A percentile compares a stretch with the other conserved stretches of the same genome.
phyloP scores from a whole-genome alignment of 2,797 vertebrate species.

The Characodon lateralis region DNA sequence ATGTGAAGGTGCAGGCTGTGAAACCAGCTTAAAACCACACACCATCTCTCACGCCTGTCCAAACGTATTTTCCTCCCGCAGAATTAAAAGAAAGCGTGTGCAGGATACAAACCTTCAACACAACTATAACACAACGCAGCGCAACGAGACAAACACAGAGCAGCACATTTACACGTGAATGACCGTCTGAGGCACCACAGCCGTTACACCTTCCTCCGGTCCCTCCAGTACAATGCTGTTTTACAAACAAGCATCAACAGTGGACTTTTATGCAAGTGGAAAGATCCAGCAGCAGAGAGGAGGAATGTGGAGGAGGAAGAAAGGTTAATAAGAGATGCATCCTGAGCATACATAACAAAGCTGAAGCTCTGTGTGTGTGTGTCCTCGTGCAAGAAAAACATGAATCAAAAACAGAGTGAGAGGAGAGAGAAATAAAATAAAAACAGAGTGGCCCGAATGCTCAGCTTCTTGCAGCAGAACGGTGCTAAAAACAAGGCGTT shows the following conservation, averaged over 20 bases:
- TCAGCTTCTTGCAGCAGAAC: constrained; percentile 44
- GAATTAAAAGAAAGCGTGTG: constrained; percentile 6
- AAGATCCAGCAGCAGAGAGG: constrained; percentile 13
- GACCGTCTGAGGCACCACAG: constrained; percentile 6
- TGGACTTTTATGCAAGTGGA: constrained; percentile 24
- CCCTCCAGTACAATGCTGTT: constrained; percentile 12
- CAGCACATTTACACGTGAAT: background rate
- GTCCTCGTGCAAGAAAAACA: background rate
- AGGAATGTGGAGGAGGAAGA: constrained; percentile 15
- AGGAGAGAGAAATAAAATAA: constrained; percentile 19
- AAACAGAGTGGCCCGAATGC: constrained; percentile 56
- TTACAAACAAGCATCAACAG: constrained; percentile 28
- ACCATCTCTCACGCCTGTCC: constrained; percentile 19
- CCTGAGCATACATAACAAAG: constrained; percentile 46
- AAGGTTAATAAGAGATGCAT: constrained; percentile 29
- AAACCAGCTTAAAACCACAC: constrained; percentile 35
- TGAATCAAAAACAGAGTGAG: constrained; percentile 34
- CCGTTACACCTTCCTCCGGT: constrained; percentile 11
- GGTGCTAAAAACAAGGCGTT: constrained; percentile 50
- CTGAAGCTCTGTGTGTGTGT: constrained; percentile 6
- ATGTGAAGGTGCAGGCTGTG: constrained; percentile 61
- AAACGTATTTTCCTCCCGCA: constrained; percentile 7
- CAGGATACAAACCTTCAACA: background rate
- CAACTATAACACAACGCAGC: constrained; percentile 10
- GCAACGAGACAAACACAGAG: constrained; percentile 8